Conservation (phyloP, 1,140 invertebrate genomes). For the Neodiprion pinetum region DNA sequence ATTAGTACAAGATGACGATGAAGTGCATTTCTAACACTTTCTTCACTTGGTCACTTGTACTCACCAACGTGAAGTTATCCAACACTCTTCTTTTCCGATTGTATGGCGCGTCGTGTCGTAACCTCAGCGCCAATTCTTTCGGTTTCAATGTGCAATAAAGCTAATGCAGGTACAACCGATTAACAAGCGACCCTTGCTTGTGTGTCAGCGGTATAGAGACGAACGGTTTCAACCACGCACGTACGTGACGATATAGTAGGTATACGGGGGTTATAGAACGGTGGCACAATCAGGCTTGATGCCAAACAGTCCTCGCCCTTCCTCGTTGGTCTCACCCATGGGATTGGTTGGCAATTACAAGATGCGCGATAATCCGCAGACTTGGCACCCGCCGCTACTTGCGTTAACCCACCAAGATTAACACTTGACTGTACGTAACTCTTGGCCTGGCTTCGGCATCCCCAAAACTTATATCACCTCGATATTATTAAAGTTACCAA, state of each 20-base stretch:
- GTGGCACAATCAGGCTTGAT: constrained; percentile 60
- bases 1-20: too few species aligned
- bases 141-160: constrained; percentile 22
- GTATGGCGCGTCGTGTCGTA: too few species aligned
- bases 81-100: too few species aligned
- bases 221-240: constrained; percentile 18
- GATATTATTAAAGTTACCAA: neutral
- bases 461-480: neutral
- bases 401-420: constrained; percentile 61
- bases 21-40: too few species aligned
- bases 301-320: constrained; percentile 57
- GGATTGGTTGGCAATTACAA: constrained; percentile 63
- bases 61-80: too few species aligned
- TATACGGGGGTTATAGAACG: constrained; percentile 15
- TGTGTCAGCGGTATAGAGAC: constrained; percentile 15
- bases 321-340: constrained; percentile 50
- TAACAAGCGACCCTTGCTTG: constrained; percentile 43
- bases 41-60: too few species aligned
- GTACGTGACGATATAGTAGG: constrained; percentile 20
- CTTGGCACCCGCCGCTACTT: constrained; percentile 58
- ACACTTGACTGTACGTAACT: constrained; percentile 59
- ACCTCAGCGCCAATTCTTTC: too few species aligned
- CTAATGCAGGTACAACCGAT: constrained; percentile 39
- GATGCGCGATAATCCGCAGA: constrained; percentile 62
- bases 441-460: constrained; percentile 41